Evolutionary conservation across 2,113 vertebrate genomes (phyloP), one percentile per base, ranked within the genome.

Genomic region (Athene cunicularia): DNA sequence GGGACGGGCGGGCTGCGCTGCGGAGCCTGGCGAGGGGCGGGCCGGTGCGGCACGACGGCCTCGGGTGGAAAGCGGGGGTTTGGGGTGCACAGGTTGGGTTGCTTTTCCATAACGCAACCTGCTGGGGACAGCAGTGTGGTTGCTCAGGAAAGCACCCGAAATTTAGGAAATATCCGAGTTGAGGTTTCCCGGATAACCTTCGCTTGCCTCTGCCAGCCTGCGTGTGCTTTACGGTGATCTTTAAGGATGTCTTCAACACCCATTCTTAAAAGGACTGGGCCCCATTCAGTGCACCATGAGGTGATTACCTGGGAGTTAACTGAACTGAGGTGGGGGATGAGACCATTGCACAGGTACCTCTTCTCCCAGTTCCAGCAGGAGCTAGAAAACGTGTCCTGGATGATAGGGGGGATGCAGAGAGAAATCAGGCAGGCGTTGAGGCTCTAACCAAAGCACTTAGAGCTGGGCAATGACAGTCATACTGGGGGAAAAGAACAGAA

Each of bases 401-500:
- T 6, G 11, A 12, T 30, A 23, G 45, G 22, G 28, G 18, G 20
- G 10, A 26, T 56, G 37, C 1, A 5, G 12, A 14, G 49, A 12
- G 37, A 26, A 12, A 19, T 10, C 11, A 22, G 22, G 11, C 3
- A 37, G 27, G 9, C 8, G 4, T 4, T 8, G 17, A 13, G 21
- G 11, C n/a, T 58, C 16, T 71, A 30, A 18, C 19, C 43, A 5
- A 50, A 52, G 37, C 18, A 28, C 12, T 22, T 15, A 11, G 22
- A 64, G 72, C 53, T 1, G 0, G 18, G 19, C 43, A 55, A 2
- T 27, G 8, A 8, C 1, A 2, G 32, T 62, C 8, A 0, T 14
- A 5, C 2, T 0, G 53, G 8, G 5, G 20, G 13, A 41, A 28
- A 17, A 53, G 17, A 33, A 21, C 30, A 41, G 55, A 41, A n/a